These are phyloP conservation scores for Neopipo cinnamomea DNA, from an alignment of 2,113 vertebrate species.

Conservation along the genomic window DNA sequence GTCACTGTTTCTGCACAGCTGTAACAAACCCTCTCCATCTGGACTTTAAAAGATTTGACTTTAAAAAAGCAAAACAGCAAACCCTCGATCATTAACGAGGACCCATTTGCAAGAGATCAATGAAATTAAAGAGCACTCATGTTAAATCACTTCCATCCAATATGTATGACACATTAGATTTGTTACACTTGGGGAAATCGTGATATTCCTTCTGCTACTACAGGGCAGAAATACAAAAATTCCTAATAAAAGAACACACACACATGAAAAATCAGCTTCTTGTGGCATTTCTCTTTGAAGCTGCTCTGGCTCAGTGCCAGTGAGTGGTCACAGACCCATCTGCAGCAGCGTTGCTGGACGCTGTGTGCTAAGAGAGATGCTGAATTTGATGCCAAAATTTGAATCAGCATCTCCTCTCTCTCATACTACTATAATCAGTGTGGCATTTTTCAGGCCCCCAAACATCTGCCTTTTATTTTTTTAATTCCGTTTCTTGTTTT, in stretches of 20 bases:
- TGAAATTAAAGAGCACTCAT: slow-evolving; percentile 67
- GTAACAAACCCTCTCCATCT: slow-evolving; percentile 61
- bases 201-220: slow-evolving; percentile 48
- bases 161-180: slow-evolving; percentile 53
- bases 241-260: slow-evolving; percentile 58
- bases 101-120: slow-evolving; percentile 54
- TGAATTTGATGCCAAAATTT: neutral
- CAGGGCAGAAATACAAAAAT: slow-evolving; percentile 65
- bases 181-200: slow-evolving; percentile 56
- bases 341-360: neutral
- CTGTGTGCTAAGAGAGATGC: neutral
- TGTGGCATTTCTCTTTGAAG: slow-evolving; percentile 61
- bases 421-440: rapidly evolving
- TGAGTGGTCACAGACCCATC: slow-evolving; percentile 29
- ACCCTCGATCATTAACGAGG: slow-evolving; percentile 49
- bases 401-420: neutral
- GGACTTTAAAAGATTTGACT: slow-evolving; percentile 63
- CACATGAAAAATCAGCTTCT: slow-evolving; percentile 62
- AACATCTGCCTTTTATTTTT: neutral
- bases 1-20: slow-evolving; percentile 36
- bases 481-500: neutral
- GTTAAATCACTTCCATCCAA: slow-evolving; percentile 72
- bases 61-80: slow-evolving; percentile 38
- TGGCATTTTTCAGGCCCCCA: neutral
- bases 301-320: slow-evolving; percentile 33